phyloP scores from a whole-genome alignment of 1,140 invertebrate genomes.

The Cotesia glomerata region DNA sequence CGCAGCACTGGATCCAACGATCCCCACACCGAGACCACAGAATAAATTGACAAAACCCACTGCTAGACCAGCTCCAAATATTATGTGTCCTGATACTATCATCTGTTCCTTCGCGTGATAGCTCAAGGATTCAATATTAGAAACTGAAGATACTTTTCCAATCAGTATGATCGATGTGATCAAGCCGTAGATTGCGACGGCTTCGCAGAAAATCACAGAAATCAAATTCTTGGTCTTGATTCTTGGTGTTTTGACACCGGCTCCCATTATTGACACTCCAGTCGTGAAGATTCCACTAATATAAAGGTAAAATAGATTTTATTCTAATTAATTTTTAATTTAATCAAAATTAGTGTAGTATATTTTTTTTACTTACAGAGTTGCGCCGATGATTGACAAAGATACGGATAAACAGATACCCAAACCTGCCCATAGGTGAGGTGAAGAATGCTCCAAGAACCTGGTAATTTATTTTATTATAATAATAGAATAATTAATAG shows the following conservation, averaged over 20 bases:
- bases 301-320: conserved; percentile 29
- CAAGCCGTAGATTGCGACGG: conserved; percentile 98
- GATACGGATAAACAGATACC: conserved; percentile 93
- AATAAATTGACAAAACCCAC: conserved; percentile 94
- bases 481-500: background rate
- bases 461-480: conserved; percentile 47
- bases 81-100: conserved; percentile 80
- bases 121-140: conserved; percentile 64
- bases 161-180: conserved; percentile 96
- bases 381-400: conserved; percentile 96
- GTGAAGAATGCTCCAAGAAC: conserved; percentile 84
- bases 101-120: conserved; percentile 49
- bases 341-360: background rate
- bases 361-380: conserved; percentile 70
- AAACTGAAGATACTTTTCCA: conserved; percentile 63
- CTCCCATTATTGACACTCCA: conserved; percentile 94
- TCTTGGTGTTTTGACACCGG: conserved; percentile 96
- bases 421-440: conserved; percentile 92
- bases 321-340: background rate
- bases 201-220: conserved; percentile 98
- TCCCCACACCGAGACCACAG: conserved; percentile 94
- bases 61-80: conserved; percentile 94
- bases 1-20: conserved; percentile 96
- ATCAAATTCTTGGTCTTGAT: conserved; percentile 99
- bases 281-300: conserved; percentile 90